These are phyloP conservation scores for Malurus cyaneus DNA, from an alignment of 2,113 vertebrate genomes.

Conservation along the genomic window DNA sequence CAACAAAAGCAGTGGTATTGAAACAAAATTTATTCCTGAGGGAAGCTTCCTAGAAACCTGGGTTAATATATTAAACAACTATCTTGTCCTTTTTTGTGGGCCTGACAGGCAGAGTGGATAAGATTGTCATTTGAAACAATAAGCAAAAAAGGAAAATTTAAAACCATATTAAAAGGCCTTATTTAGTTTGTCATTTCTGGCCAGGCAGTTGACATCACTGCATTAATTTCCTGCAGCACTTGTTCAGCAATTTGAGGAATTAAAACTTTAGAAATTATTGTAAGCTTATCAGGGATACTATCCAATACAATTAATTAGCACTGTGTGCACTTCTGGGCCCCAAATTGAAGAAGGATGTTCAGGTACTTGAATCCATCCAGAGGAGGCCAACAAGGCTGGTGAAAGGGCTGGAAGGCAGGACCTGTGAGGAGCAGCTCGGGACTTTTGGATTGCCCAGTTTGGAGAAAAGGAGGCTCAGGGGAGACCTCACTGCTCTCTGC, in stretches of 20 bases:
- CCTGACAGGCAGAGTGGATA: not conserved
- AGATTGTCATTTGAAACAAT: not conserved
- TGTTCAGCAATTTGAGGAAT: not conserved
- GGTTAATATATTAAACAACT: not conserved
- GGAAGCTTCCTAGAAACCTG: not conserved
- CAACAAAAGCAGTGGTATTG: not conserved
- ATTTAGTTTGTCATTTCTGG: not conserved
- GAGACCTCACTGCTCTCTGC: not conserved
- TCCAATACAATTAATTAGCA: not conserved
- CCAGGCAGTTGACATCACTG: not conserved
- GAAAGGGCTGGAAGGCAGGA: not conserved
- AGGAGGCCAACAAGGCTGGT: not conserved
- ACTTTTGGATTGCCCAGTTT: not conserved
- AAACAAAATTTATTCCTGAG: not conserved
- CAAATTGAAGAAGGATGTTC: not conserved
- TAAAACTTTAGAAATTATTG: not conserved
- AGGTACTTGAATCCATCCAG: not conserved
- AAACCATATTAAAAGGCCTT: not conserved
- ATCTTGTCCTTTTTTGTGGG: not conserved
- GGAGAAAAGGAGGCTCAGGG: not conserved
- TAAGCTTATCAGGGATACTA: not conserved
- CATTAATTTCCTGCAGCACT: not conserved
- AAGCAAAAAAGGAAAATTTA: not conserved
- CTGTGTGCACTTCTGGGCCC: not conserved
- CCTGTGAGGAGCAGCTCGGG: rapidly evolving